Conservation (phyloP, 2,113 vertebrate species). For the Tragulus kanchil region DNA sequence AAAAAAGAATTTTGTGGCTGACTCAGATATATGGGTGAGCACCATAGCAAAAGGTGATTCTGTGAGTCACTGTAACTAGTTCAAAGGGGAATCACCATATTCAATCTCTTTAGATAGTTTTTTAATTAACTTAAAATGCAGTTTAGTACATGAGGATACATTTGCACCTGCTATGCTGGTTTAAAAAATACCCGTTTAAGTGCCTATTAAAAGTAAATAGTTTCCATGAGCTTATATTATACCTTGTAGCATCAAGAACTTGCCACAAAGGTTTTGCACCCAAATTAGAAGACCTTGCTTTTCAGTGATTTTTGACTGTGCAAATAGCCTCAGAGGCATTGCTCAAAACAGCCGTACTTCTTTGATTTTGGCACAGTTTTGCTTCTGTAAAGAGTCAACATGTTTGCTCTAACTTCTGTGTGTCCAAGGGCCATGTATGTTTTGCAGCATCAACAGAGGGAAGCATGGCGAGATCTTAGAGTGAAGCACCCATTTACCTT, state of each 20-base stretch:
- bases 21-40: background rate
- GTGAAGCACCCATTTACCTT: background rate
- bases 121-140: conserved; percentile 45
- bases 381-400: background rate
- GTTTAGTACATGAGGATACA: background rate
- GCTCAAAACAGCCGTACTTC: background rate
- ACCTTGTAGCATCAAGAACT: background rate
- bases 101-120: conserved; percentile 19
- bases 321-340: background rate
- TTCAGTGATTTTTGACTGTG: background rate
- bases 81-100: background rate
- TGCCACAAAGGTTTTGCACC: background rate
- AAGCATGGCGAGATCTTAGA: background rate
- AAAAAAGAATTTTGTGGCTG: conserved; percentile 35
- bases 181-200: background rate
- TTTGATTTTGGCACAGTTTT: background rate
- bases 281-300: background rate
- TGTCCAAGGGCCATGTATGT: background rate
- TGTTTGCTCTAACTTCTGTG: background rate
- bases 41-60: background rate
- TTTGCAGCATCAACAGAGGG: background rate
- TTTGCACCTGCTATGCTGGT: background rate
- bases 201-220: background rate
- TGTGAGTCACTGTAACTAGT: background rate
- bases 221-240: background rate